phyloP scores from a whole-genome alignment of 2,797 vertebrate genomes.

The Chelmon rostratus region DNA sequence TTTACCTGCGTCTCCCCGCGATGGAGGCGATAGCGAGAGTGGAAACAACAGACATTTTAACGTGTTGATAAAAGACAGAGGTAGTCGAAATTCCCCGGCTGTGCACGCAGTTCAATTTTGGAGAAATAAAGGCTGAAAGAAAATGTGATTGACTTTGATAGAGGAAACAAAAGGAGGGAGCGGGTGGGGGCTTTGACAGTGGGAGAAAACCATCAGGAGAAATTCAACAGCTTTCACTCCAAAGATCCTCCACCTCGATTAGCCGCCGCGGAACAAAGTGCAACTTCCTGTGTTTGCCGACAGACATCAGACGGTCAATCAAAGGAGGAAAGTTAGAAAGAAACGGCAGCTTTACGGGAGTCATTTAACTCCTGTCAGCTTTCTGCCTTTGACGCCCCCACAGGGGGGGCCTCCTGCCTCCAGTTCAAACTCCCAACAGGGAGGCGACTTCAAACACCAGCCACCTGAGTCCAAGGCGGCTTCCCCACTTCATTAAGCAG shows the following conservation, averaged over 20 bases:
- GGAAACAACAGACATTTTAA: conserved; percentile 21
- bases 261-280: conserved; percentile 34
- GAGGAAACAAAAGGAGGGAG: conserved; percentile 39
- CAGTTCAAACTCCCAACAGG: conserved; percentile 55
- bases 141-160: conserved; percentile 51
- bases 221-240: conserved; percentile 51
- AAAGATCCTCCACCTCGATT: conserved; percentile 58
- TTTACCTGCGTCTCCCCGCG: conserved; percentile 3
- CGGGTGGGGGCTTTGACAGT: background rate
- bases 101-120: conserved; percentile 20
- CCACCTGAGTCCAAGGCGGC: conserved; percentile 54
- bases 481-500: conserved; percentile 63
- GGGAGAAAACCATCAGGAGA: conserved; percentile 26
- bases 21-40: background rate
- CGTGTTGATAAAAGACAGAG: conserved; percentile 26
- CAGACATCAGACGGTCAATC: conserved; percentile 61
- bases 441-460: conserved; percentile 51
- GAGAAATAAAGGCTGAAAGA: conserved; percentile 24
- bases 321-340: conserved; percentile 41
- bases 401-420: conserved; percentile 21
- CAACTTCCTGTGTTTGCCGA: conserved; percentile 19
- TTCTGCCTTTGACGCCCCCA: conserved; percentile 49
- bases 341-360: conserved; percentile 34
- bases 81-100: conserved; percentile 4
- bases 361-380: conserved; percentile 62